A percentile compares a stretch with the other conserved stretches of the same genome.
These are phyloP conservation scores for Oryctolagus cuniculus DNA, from an alignment of 2,113 vertebrate species.

Conservation along the genomic window DNA sequence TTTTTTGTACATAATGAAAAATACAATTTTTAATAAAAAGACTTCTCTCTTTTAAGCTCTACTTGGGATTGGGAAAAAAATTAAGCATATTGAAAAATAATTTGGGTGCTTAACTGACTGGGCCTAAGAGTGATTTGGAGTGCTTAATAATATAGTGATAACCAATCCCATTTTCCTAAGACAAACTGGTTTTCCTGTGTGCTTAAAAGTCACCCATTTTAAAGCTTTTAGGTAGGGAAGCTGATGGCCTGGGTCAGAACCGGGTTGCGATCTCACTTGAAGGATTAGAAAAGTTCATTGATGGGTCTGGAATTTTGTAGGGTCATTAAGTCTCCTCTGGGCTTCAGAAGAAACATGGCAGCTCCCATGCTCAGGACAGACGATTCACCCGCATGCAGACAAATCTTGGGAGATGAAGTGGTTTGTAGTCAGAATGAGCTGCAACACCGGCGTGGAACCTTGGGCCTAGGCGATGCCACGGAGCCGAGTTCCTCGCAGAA, in stretches of 20 bases:
- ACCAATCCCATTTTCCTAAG: constrained; percentile 60
- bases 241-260: not conserved
- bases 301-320: constrained; percentile 57
- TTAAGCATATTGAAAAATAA: constrained; percentile 61
- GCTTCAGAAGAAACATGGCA: constrained; percentile 69
- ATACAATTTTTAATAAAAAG: not conserved
- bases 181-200: constrained; percentile 45
- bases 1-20: not conserved
- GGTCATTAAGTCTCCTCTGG: constrained; percentile 62
- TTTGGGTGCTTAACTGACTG: constrained; percentile 36
- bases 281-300: constrained; percentile 58
- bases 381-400: not conserved
- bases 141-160: constrained; percentile 59
- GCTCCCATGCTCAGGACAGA: constrained; percentile 45
- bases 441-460: not conserved
- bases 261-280: constrained; percentile 57
- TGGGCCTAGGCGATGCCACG: not conserved
- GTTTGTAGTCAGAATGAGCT: constrained; percentile 21
- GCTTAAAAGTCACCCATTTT: not conserved
- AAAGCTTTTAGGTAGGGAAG: constrained; percentile 23
- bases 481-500: not conserved
- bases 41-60: constrained; percentile 42
- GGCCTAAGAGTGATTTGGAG: constrained; percentile 52
- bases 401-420: not conserved
- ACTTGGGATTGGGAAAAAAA: constrained; percentile 39